Evolutionary conservation across 2,113 vertebrate species (phyloP), one percentile per base, ranked within the genome.

Genomic region (Tinamus guttatus): DNA sequence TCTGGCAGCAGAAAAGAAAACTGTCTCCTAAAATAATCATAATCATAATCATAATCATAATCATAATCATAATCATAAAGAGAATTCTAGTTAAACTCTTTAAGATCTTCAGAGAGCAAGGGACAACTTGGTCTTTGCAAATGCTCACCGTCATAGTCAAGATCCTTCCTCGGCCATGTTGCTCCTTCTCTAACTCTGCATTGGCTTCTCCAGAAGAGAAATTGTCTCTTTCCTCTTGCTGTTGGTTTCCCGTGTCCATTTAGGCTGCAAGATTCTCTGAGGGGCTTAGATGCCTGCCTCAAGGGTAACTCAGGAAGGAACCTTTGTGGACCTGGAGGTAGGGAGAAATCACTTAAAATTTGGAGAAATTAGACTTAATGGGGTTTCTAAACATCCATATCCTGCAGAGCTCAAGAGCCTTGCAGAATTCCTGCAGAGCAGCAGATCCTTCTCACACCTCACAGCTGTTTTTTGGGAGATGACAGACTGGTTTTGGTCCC

Each of bases 201-300:
- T 11, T 13, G 43, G 6, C 21, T 64, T 38, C 25, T 19, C 40
- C 30, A 73, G 27, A 41, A 58, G 15, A 75, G 32, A 69, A 82
- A 27, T 0, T 2, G 4, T 3, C 13, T 59, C 7, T 68, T 81
- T 58, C 6, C 5, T 24, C 16, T 30, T 1, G 0, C 10, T 11
- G 9, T 87, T 67, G 73, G 8, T 8, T 79, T 76, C 19, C 14
- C 11, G 5, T 2, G 1, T 4, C 28, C 3, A 1, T 79, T 85
- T 11, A 51, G 14, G 2, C 25, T 70, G 51, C n/a, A 58, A 77
- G 28, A 40, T 25, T 8, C 27, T 64, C 41, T 27, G 36, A 15
- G 28, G 5, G 45, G 2, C 32, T 80, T 73, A 2, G 2, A 12
- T 43, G 25, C 7, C 27, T 81, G 14, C 51, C 43, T 19, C 49